A percentile compares a stretch with the other conserved stretches of the same genome.
Evolutionary conservation across 2,113 vertebrate species (phyloP).

Genomic region (Zosterops lateralis): DNA sequence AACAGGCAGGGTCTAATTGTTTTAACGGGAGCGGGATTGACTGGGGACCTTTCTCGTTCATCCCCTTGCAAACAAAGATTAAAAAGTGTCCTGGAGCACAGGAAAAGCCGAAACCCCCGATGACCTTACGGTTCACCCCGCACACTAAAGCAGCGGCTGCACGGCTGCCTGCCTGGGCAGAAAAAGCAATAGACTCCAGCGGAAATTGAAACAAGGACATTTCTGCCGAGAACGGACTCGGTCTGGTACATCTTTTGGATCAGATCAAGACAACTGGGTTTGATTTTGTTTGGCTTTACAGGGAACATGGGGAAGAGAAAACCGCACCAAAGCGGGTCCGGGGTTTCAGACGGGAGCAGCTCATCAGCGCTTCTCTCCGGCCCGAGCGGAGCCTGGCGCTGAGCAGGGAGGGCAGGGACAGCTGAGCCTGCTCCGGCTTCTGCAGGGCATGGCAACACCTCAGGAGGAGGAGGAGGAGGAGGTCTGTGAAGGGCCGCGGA

Average conservation of each 20-base stretch:
- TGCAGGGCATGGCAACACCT: background rate
- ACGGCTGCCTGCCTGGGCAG: background rate
- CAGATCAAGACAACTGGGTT: constrained; percentile 50
- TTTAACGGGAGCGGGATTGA: background rate
- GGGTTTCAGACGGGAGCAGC: background rate
- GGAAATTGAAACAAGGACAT: constrained; percentile 52
- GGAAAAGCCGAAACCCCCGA: background rate
- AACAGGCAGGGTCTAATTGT: background rate
- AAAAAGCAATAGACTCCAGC: constrained; percentile 23
- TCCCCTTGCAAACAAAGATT: background rate
- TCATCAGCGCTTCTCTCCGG: background rate
- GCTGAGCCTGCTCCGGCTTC: background rate
- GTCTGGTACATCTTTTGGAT: constrained; percentile 30
- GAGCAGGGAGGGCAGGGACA: background rate
- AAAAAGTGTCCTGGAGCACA: background rate
- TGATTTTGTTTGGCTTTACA: constrained; percentile 34
- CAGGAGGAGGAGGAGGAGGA: background rate
- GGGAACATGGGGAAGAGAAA: background rate
- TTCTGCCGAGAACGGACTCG: constrained; percentile 7
- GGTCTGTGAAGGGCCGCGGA: background rate
- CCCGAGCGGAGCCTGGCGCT: background rate
- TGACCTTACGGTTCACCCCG: background rate
- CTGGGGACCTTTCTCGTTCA: background rate
- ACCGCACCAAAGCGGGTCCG: background rate
- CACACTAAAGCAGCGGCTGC: constrained; percentile 7